phyloP scores from a whole-genome alignment of 2,113 vertebrate species.

The Ciconia stormi region DNA sequence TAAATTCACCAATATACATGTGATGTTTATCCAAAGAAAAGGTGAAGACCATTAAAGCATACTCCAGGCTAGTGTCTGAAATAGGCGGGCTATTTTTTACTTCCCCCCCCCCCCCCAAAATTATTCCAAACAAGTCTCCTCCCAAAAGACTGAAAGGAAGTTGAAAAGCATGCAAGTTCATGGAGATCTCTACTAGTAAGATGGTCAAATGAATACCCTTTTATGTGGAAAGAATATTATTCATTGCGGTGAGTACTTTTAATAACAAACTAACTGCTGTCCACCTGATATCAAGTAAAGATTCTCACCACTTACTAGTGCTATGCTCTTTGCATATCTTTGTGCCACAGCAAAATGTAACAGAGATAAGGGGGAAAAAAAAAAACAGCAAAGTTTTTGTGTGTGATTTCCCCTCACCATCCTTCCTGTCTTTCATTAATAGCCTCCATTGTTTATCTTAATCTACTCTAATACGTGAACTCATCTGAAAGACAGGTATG shows the following conservation, averaged over 20 bases:
- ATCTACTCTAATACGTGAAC: neutral
- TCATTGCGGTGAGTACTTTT: neutral
- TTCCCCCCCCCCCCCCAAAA: neutral
- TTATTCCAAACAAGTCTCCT: neutral
- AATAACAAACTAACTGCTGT: neutral
- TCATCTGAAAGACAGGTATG: slow-evolving; percentile 16
- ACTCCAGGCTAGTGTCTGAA: neutral
- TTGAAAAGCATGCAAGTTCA: neutral
- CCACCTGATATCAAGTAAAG: neutral
- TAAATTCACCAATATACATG: neutral
- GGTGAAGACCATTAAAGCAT: neutral
- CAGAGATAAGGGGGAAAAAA: neutral
- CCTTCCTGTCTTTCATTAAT: slow-evolving; percentile 7
- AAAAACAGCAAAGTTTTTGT: neutral
- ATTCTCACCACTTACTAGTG: neutral
- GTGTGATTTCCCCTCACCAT: neutral
- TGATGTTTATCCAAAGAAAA: neutral
- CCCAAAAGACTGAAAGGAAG: neutral
- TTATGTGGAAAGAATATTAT: neutral
- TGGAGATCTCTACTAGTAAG: neutral
- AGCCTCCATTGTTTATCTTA: neutral
- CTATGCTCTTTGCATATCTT: neutral
- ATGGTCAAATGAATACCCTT: neutral
- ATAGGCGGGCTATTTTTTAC: neutral
- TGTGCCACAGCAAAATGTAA: neutral